Percentiles rank a stretch among this genome's conserved stretches.
Evolutionary conservation across 2,113 vertebrate species (phyloP).

Genomic region (Bos indicus): DNA sequence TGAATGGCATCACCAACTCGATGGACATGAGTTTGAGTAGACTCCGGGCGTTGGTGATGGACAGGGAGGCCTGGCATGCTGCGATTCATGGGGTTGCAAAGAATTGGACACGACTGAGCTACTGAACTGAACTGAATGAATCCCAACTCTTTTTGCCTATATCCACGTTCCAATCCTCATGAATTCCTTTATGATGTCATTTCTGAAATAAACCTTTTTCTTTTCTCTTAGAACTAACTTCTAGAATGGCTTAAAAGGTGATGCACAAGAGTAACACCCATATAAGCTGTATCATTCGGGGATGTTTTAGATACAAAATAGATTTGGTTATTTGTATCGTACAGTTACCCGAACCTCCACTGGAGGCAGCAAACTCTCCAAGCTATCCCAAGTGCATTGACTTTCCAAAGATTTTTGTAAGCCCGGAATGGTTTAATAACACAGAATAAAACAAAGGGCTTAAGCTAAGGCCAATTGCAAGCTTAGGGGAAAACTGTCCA

Average conservation of each 20-base stretch:
- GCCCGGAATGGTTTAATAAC: not conserved
- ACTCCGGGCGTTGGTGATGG: too few species aligned
- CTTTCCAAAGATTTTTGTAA: not conserved
- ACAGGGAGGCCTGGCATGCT: too few species aligned
- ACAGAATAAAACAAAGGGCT: not conserved
- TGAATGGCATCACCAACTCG: too few species aligned
- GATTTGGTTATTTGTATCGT: not conserved
- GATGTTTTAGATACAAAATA: not conserved
- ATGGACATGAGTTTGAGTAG: too few species aligned
- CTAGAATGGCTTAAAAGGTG: not conserved
- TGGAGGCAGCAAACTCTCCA: not conserved
- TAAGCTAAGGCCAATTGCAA: not conserved
- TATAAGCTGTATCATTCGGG: not conserved
- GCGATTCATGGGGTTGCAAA: too few species aligned
- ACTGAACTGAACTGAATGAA: not conserved
- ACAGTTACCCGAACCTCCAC: not conserved
- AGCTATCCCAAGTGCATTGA: not conserved
- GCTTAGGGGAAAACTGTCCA: not conserved
- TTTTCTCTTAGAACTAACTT: not conserved
- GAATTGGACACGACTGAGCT: too few species aligned
- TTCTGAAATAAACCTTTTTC: slow-evolving; percentile 24
- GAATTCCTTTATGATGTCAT: not conserved
- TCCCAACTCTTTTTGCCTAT: not conserved
- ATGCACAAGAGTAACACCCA: not conserved
- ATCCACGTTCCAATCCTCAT: not conserved